Evolutionary conservation across 2,888 invertebrate genomes (phyloP).

Genomic region (Drosophila kanekoi): DNA sequence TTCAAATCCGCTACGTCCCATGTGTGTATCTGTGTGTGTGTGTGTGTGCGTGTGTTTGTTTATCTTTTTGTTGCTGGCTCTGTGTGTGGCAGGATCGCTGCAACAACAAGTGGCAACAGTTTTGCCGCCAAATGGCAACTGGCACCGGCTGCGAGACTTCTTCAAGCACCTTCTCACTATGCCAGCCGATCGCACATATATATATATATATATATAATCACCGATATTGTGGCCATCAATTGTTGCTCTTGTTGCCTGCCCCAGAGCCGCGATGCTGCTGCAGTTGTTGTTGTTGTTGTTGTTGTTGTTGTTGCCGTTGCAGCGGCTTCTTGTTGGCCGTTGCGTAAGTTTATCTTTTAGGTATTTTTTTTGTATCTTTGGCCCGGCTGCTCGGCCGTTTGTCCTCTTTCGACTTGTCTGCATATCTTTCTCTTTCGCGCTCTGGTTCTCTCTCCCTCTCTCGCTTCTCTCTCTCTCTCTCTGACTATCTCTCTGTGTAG

Average conservation of each 20-base stretch:
- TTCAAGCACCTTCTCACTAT: constrained; percentile 23
- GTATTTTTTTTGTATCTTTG: constrained; percentile 20
- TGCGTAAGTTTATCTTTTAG: constrained; percentile 77
- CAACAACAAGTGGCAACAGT: constrained; percentile 71
- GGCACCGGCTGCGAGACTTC: constrained; percentile 15
- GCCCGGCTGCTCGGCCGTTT: constrained; percentile 12
- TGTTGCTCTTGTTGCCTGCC: constrained; percentile 45
- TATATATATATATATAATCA: constrained; percentile 26
- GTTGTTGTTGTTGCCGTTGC: constrained; percentile 29
- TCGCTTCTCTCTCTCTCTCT: constrained; percentile 10
- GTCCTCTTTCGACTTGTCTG: constrained; percentile 29
- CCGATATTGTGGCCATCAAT: constrained; percentile 56
- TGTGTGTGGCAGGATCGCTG: constrained; percentile 64
- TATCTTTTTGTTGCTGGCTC: constrained; percentile 15
- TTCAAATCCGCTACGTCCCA: constrained; percentile 11
- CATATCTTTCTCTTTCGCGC: constrained; percentile 16
- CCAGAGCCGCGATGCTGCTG: constrained; percentile 15
- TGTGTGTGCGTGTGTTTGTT: constrained; percentile 35
- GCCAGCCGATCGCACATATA: constrained; percentile 20
- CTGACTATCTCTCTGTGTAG: constrained; percentile 16
- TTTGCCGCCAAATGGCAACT: constrained; percentile 67
- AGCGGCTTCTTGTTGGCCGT: constrained; percentile 52
- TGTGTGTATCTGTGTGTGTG: constrained; percentile 18
- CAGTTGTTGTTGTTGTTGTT: constrained; percentile 23
- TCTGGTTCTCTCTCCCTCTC: constrained; percentile 5